Evolutionary conservation across 2,888 invertebrate genomes (phyloP), one percentile per base, ranked within the genome.

Genomic region (Macroteleia sp.): DNA sequence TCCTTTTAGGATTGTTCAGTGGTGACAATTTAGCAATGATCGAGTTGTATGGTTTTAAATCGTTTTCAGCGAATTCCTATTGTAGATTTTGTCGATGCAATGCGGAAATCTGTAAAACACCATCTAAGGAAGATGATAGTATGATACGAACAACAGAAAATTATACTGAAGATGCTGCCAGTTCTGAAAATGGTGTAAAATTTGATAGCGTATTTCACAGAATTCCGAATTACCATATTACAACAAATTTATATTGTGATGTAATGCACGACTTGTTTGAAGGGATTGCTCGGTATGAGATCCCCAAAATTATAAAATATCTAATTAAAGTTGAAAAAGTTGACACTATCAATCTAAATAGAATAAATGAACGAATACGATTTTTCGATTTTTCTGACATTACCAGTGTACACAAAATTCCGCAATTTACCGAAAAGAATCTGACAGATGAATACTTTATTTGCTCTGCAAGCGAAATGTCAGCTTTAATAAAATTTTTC

Each of bases 11-110:
- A 8, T 52, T 79, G 12, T 41, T 82, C 12, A 48, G 59, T 17
- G 81, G 80, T 3, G 83, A 82, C 61, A 81, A 81, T 67, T 36
- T 82, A 2, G 81, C 70, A 1, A 34, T 83, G 9, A 71, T 81
- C 28, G 52, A 73, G n/a, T n/a, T n/a, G n/a, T n/a, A n/a, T n/a
- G n/a, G n/a, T n/a, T n/a, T n/a, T n/a, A n/a, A n/a, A n/a, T 52
- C 52, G 73, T 0, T 70, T 46, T 50, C 50, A n/a, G n/a, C n/a
- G n/a, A n/a, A n/a, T n/a, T n/a, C 70, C 52, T 77, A 22, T 57
- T 81, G 80, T 25, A 20, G 54, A 9, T 6, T 44, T 8, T 54
- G 66, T 54, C 34, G 14, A 9, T 66, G 54, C 19, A 22, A 54
- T 54, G 54, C 28, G 44, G 16, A 41, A 5, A 19, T 25, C 6